Conservation (phyloP, 2,113 vertebrate species). For the Thymallus thymallus region DNA sequence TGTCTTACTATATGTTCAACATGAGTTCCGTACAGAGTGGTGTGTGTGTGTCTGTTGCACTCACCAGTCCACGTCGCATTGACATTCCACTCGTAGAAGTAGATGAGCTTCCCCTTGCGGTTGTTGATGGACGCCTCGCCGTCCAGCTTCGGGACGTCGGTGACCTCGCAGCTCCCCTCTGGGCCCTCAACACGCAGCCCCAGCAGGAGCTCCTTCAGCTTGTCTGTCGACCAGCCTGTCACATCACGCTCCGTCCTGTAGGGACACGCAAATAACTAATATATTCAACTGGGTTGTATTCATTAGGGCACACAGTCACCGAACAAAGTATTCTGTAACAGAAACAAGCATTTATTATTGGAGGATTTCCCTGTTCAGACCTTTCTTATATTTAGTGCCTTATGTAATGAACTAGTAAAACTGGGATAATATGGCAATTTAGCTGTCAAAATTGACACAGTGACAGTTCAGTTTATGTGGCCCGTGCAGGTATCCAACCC, state of each 20-base stretch:
- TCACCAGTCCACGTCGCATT: slow-evolving; percentile 89
- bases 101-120: slow-evolving; percentile 96
- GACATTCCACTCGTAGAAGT: slow-evolving; percentile 95
- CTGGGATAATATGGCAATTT: too few relatives aligned
- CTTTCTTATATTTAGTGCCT: too few relatives aligned
- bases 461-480: too few relatives aligned
- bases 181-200: slow-evolving; percentile 81
- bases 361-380: too few relatives aligned
- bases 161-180: slow-evolving; percentile 89
- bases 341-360: background rate
- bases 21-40: too few relatives aligned
- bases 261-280: background rate
- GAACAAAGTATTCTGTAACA: background rate
- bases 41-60: slow-evolving; percentile 28
- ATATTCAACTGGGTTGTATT: background rate
- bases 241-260: slow-evolving; percentile 94
- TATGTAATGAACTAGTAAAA: too few relatives aligned
- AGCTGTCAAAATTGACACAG: too few relatives aligned
- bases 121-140: slow-evolving; percentile 98
- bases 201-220: slow-evolving; percentile 85
- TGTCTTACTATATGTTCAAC: too few relatives aligned
- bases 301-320: background rate
- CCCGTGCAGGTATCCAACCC: too few relatives aligned
- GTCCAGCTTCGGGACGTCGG: slow-evolving; percentile 88
- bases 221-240: slow-evolving; percentile 93